phyloP scores from a whole-genome alignment of 2,113 vertebrate species.

The Paradisaea rubra region DNA sequence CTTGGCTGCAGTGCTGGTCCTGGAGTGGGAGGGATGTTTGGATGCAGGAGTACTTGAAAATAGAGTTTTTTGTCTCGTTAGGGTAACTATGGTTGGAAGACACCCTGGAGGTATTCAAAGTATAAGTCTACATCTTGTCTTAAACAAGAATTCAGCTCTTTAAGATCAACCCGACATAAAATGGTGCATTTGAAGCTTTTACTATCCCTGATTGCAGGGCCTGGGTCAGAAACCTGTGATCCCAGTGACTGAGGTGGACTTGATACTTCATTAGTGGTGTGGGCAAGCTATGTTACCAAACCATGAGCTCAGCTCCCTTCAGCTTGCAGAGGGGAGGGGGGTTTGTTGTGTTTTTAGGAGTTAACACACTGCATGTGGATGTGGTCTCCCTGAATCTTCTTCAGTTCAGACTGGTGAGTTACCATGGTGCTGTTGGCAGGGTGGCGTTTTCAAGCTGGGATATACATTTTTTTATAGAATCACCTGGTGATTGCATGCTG shows the following conservation, averaged over 20 bases:
- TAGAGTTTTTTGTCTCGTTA: not conserved
- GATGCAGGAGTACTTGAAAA: not conserved
- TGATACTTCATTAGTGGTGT: rapidly evolving
- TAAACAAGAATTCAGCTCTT: not conserved
- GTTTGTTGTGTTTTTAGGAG: not conserved
- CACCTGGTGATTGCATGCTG: not conserved
- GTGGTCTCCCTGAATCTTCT: not conserved
- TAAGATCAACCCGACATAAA: rapidly evolving
- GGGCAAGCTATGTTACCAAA: not conserved
- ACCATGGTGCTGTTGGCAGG: not conserved
- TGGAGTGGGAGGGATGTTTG: not conserved
- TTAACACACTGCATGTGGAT: rapidly evolving
- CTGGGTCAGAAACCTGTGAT: not conserved
- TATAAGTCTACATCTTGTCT: not conserved
- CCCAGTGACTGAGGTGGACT: not conserved
- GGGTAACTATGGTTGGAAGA: not conserved
- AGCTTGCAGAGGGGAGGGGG: not conserved
- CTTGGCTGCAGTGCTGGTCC: not conserved
- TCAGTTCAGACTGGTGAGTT: rapidly evolving
- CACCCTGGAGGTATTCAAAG: not conserved
- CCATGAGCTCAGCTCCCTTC: not conserved
- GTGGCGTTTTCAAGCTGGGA: not conserved
- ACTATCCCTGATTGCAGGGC: not conserved
- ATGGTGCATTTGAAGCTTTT: not conserved
- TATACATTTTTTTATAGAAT: not conserved